Evolutionary conservation across 2,797 vertebrate genomes (phyloP).

Genomic region (Iguana delicatissima): DNA sequence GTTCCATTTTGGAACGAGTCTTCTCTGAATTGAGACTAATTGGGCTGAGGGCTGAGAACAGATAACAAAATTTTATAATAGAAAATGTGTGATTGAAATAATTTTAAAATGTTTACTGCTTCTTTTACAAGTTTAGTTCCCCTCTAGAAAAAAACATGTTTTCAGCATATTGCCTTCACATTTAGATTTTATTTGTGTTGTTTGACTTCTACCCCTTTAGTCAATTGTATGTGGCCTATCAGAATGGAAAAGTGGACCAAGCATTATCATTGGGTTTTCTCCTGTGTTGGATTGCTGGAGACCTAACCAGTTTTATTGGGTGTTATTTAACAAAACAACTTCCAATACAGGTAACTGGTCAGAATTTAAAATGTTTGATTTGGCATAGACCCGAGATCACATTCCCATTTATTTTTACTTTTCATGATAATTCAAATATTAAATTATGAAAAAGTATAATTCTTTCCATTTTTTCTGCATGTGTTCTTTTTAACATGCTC

Average conservation of each 20-base stretch:
- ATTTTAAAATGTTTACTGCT: neutral
- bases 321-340: slow-evolving; percentile 81
- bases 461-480: neutral
- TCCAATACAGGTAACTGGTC: slow-evolving; percentile 77
- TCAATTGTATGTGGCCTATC: slow-evolving; percentile 78
- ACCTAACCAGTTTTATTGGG: slow-evolving; percentile 77
- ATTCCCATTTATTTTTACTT: neutral
- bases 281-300: slow-evolving; percentile 79
- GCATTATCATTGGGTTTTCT: slow-evolving; percentile 82
- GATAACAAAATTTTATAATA: neutral
- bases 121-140: neutral
- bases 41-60: too few relatives aligned
- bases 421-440: neutral
- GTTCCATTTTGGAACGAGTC: too few relatives aligned
- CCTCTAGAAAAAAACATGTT: too few relatives aligned
- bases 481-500: neutral
- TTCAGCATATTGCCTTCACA: neutral
- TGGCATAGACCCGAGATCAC: neutral
- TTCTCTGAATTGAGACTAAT: too few relatives aligned
- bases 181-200: neutral
- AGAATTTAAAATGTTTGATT: neutral
- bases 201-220: slow-evolving; percentile 51
- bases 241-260: slow-evolving; percentile 79
- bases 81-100: neutral
- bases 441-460: neutral